Percentiles rank a stretch among this genome's conserved stretches.
Conservation (phyloP, 1,140 invertebrate genomes). For the Drosophila auraria region DNA sequence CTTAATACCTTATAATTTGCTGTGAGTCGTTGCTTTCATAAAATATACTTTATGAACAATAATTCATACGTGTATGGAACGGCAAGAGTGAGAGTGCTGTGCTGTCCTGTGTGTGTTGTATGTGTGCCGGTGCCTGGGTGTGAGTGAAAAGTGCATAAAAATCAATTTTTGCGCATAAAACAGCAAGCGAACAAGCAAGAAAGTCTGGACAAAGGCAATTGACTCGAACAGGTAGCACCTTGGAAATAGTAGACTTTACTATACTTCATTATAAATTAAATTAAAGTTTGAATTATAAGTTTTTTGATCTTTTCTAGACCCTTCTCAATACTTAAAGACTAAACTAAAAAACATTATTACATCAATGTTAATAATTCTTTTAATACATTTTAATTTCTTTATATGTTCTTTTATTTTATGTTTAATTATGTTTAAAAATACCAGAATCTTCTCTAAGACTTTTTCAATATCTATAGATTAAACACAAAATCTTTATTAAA, state of each 20-base stretch:
- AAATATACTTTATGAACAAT: constrained; percentile 84
- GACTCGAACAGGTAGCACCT: constrained; percentile 9
- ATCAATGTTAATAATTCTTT: too few relatives aligned
- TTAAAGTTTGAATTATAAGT: too few relatives aligned
- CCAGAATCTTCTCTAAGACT: too few relatives aligned
- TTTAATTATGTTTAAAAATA: too few relatives aligned
- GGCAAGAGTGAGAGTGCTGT: constrained; percentile 18
- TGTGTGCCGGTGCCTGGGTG: constrained; percentile 11
- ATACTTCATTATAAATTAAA: too few relatives aligned
- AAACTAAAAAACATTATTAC: too few relatives aligned
- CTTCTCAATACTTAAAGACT: background rate
- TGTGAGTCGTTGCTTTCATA: constrained; percentile 82
- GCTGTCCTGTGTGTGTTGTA: constrained; percentile 34
- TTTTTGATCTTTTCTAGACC: too few relatives aligned
- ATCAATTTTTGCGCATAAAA: constrained; percentile 83
- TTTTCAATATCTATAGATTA: too few relatives aligned
- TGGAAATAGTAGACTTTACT: background rate
- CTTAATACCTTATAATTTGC: constrained; percentile 84
- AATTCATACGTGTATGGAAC: constrained; percentile 72
- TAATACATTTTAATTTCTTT: background rate
- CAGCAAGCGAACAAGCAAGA: constrained; percentile 42
- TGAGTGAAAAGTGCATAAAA: constrained; percentile 79
- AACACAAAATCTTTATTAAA: too few relatives aligned
- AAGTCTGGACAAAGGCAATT: background rate
- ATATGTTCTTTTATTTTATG: too few relatives aligned